Evolutionary conservation across 2,113 vertebrate species (phyloP).

Genomic region (Cavia porcellus): DNA sequence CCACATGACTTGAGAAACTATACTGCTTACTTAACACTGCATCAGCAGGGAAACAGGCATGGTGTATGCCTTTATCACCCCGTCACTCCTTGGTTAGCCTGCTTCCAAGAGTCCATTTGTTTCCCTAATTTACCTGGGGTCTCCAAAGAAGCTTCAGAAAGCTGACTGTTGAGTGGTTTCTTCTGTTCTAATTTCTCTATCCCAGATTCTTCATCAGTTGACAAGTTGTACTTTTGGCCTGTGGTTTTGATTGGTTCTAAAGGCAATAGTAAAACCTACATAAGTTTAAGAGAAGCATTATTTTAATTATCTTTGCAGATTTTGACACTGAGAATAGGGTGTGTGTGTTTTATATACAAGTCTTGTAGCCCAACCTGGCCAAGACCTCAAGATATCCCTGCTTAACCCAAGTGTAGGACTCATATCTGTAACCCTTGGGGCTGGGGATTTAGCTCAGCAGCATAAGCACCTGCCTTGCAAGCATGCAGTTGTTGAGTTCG

Average conservation of each 20-base stretch:
- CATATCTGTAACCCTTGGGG: no score
- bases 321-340: neutral
- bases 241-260: constrained; percentile 60
- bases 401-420: neutral
- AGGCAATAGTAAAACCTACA: neutral
- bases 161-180: neutral
- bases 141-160: constrained; percentile 47
- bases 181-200: constrained; percentile 63
- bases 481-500: no score
- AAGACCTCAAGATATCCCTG: neutral
- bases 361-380: neutral
- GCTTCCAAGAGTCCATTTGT: neutral
- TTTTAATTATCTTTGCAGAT: constrained; percentile 19
- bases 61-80: neutral
- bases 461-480: no score
- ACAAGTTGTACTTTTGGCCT: constrained; percentile 12
- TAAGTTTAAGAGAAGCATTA: constrained; percentile 51
- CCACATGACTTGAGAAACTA: neutral
- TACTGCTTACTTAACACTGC: neutral
- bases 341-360: neutral
- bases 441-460: no score
- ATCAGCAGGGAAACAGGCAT: neutral
- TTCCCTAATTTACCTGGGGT: constrained; percentile 68
- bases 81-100: neutral
- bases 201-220: constrained; percentile 38